Evolutionary conservation across 2,888 invertebrate genomes (phyloP), one percentile per base, ranked within the genome.

Genomic region (Athripsodes cinereus): DNA sequence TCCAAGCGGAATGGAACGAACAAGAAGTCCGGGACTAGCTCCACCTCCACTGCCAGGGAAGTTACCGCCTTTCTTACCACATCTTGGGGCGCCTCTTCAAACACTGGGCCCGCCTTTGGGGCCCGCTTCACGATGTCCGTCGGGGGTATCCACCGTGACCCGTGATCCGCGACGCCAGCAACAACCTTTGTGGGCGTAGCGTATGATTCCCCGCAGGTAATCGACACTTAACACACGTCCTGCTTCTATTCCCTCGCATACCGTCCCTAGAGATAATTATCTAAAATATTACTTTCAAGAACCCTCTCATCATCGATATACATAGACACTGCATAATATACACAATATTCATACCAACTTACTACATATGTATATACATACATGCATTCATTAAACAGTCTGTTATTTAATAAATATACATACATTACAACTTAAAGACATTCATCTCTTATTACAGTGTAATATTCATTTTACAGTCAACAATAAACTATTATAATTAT

Each of bases 121-220:
- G 67, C 79, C 63, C 69, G 83, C 71, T 81, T 81, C 68, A 73
- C 84, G 76, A 6, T 47, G 50, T 26, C 50, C 50, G 8, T 26
- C 71, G 63, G 73, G 75, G 40, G 21, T 22, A 11, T 66, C 72
- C 72, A 66, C 66, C 73, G 66, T 74, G 74, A 67, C 80, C 62
- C 69, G 83, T 71, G 82, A 81, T 68, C 73, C 84, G 75, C 76
- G 81, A 67, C 78, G 81, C 67, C 77, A 80, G 69, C 82, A 83
- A 69, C 86, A 87, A 76, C 86, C 86, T 69, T 80, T 87, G 72
- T 88, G 88, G 88, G 87, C 88, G 83, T 88, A 88, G 86, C 85
- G 84, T 79, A 83, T 83, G 79, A 79, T 82, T 70, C 81, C 80
- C 77, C 81, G 80, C 81, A 82, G 82, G 82, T 82, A 79, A 81